Conservation (phyloP, 2,797 vertebrate species). For the Pangasius larnaudii region DNA sequence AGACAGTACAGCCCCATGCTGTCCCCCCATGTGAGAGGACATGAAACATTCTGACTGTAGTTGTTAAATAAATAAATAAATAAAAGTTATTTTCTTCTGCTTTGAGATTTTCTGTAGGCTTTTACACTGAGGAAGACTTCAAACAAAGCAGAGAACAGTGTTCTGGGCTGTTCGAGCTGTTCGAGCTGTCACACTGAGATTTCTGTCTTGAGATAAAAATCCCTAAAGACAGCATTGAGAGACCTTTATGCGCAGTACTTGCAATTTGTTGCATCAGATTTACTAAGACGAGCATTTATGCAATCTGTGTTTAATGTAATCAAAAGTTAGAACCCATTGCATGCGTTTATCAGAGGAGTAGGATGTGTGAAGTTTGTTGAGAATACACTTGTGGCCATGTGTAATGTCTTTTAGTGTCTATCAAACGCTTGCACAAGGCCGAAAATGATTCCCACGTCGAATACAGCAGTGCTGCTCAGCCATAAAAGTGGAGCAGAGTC, state of each 20-base stretch:
- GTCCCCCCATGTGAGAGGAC: neutral
- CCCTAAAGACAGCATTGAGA: neutral
- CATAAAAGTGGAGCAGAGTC: conserved; percentile 48
- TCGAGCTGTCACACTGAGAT: neutral
- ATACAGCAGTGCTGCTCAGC: conserved; percentile 18
- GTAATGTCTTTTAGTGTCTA: conserved; percentile 3
- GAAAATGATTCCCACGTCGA: conserved; percentile 27
- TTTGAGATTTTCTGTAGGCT: conserved; percentile 3
- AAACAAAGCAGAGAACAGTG: conserved; percentile 26
- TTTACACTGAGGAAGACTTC: neutral
- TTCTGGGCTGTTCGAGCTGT: neutral
- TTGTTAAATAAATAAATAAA: neutral
- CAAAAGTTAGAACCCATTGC: neutral
- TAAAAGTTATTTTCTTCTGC: neutral
- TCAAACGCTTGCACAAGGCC: neutral
- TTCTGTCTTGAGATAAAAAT: conserved; percentile 6
- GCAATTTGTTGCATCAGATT: conserved; percentile 51
- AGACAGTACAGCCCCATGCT: neutral
- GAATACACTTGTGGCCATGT: neutral
- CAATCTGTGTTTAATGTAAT: neutral
- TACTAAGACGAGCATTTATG: conserved; percentile 13
- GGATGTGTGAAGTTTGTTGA: conserved; percentile 16
- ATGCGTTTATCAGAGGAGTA: conserved; percentile 14
- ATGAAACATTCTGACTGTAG: neutral
- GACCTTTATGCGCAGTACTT: conserved; percentile 23